Conservation (phyloP, 2,797 vertebrate genomes). For the Danio jaintianensis region DNA sequence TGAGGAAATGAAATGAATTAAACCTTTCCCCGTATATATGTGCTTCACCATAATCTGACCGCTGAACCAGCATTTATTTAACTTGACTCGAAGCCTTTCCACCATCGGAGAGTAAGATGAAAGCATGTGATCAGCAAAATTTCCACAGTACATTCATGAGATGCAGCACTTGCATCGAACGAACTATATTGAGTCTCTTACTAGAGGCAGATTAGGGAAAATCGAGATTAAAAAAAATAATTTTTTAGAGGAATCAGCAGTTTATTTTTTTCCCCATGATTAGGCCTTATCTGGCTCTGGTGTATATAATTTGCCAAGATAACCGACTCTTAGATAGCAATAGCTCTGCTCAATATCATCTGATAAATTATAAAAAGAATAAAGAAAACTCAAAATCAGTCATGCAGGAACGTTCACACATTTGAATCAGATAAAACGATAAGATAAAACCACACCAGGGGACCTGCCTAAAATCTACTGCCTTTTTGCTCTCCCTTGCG, state of each 20-base stretch:
- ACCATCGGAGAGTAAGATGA: background rate
- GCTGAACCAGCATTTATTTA: conserved; percentile 39
- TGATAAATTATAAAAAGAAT: background rate
- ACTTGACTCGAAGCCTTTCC: background rate
- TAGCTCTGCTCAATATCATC: conserved; percentile 4
- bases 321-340: background rate
- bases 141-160: background rate
- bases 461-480: conserved; percentile 21
- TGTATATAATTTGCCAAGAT: conserved; percentile 17
- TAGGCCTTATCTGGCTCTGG: conserved; percentile 12
- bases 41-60: conserved; percentile 24
- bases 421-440: conserved; percentile 21
- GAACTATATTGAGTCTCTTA: background rate
- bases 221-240: conserved; percentile 9
- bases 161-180: background rate
- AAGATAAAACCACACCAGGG: background rate
- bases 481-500: background rate
- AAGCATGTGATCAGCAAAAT: conserved; percentile 28
- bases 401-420: background rate
- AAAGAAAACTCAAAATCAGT: conserved; percentile 1
- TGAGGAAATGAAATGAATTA: conserved; percentile 64
- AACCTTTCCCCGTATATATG: conserved; percentile 6
- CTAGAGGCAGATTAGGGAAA: background rate
- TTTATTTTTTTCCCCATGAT: conserved; percentile 25
- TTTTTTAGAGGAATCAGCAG: conserved; percentile 18